Evolutionary conservation across 2,113 vertebrate species (phyloP).

Genomic region (Hippolais icterina): DNA sequence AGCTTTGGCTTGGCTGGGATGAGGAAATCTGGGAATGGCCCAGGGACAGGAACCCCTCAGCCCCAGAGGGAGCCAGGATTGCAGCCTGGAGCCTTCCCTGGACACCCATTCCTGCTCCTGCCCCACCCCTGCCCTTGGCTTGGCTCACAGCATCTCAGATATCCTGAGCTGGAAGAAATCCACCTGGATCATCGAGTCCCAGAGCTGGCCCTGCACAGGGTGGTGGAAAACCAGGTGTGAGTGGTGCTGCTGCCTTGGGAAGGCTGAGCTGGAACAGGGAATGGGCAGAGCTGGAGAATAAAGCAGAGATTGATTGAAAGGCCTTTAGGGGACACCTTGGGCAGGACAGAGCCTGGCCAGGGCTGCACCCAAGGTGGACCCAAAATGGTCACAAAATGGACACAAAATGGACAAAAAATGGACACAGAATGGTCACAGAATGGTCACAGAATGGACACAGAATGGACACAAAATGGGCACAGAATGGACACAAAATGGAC

Average conservation of each 20-base stretch:
- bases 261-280: too few relatives aligned
- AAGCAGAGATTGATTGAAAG: background rate
- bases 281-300: too few relatives aligned
- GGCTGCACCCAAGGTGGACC: background rate
- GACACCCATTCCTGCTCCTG: background rate
- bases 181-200: background rate
- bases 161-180: background rate
- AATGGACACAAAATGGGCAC: too few relatives aligned
- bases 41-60: background rate
- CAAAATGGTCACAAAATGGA: background rate
- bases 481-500: too few relatives aligned
- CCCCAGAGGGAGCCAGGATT: too few relatives aligned
- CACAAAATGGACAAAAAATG: too few relatives aligned
- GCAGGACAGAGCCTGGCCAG: background rate
- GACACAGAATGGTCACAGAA: too few relatives aligned
- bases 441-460: too few relatives aligned
- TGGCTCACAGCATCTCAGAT: background rate
- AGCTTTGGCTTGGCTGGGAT: background rate
- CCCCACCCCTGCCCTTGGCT: background rate
- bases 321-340: background rate
- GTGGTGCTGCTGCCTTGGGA: too few relatives aligned
- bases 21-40: background rate
- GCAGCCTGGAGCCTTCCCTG: background rate
- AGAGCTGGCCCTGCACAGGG: background rate
- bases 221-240: background rate